phyloP scores from a whole-genome alignment of 2,113 vertebrate genomes.

The Empidonax alnorum region DNA sequence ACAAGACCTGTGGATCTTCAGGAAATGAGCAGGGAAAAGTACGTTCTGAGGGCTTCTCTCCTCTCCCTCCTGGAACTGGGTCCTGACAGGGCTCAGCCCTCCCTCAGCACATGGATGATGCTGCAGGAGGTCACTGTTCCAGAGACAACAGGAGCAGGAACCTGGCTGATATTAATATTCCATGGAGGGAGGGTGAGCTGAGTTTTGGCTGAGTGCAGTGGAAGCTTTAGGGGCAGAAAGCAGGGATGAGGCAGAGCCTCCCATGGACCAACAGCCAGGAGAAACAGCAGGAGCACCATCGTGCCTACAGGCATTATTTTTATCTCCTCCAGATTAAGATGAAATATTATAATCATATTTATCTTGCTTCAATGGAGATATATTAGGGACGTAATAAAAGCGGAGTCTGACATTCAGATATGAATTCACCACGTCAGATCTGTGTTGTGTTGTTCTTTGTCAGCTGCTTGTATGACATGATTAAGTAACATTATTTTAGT shows the following conservation, averaged over 20 bases:
- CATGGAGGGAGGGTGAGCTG: fast-evolving
- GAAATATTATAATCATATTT: background rate
- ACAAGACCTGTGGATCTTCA: background rate
- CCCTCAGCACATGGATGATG: fast-evolving
- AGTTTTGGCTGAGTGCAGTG: background rate
- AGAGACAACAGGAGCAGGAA: background rate
- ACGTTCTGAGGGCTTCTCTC: fast-evolving
- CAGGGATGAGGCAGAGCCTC: background rate
- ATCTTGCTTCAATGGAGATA: background rate
- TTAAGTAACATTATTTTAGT: background rate
- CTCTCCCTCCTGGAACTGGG: background rate
- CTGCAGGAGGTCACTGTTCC: background rate
- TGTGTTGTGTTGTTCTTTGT: background rate
- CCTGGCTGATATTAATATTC: background rate
- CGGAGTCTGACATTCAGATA: background rate
- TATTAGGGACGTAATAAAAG: background rate
- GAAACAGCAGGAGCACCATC: background rate
- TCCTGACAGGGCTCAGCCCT: background rate
- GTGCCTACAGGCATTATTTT: background rate
- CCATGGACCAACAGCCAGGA: background rate
- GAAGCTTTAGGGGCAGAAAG: background rate
- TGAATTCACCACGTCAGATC: background rate
- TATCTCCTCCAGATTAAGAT: background rate
- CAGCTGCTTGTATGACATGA: background rate
- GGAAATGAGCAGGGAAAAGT: background rate